Base-by-base conservation (phyloP, 2,797 vertebrate genomes). In the Megaceryle alcyon region DNA sequence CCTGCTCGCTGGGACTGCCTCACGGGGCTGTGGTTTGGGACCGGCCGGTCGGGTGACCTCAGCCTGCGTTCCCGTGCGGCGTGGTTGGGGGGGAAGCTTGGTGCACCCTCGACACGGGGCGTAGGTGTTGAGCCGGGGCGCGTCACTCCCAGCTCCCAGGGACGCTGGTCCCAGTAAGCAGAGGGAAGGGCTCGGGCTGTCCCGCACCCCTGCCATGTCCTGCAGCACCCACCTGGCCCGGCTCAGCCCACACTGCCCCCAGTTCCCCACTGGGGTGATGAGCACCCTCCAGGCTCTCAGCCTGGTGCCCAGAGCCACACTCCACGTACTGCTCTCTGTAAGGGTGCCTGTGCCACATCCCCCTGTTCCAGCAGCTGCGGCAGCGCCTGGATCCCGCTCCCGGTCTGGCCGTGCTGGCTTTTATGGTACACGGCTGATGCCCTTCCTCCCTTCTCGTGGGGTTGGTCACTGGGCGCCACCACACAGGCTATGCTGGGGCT, bases 131-230 rank as follows among this genome's bases (percentile, higher is more conserved):
- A 75, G 28, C 39, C 0, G 1, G 17, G 39, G 22, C 7, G 1
- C 0, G 1, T 64, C 28, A 9, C 31, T 69, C 43, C 18, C 23
- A 35, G 54, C 23, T 82, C 23, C 1, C 2, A 2, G 33, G 17
- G 14, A n/a, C 1, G 1, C 39, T 39, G 60, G 10, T 66, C 14
- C 6, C 37, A 11, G 43, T 2, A 9, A 81, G 41, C 0, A 6
- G 14, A 64, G 12, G 39, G 26, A 70, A 70, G 5, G 23, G 35
- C 16, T 92, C 3, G 4, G 78, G 53, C 49, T 75, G 31, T 14
- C 46, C 28, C 1, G 0, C 4, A 7, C 12, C 59, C 10, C 17
- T 44, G 10, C 22, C 0, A 2, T 69, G 41, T 15, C 21, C 18
- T 63, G 43, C 63, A 57, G 54, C 41, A 6, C 41, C 28, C 37